A percentile compares a stretch with the other conserved stretches of the same genome.
Evolutionary conservation across 1,140 invertebrate species (phyloP).

Genomic region (Kradibia gibbosae): DNA sequence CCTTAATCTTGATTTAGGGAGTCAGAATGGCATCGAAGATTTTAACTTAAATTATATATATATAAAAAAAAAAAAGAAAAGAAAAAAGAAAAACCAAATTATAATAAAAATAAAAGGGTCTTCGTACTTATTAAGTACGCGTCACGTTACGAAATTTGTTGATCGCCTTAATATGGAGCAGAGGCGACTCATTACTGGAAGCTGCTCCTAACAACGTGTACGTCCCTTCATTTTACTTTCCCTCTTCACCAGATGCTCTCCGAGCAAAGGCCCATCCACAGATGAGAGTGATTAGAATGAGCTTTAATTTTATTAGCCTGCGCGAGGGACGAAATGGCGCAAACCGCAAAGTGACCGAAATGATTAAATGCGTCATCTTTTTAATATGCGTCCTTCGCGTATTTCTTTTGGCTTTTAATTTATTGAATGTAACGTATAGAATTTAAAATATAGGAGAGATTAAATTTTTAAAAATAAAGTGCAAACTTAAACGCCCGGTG

Average conservation of each 20-base stretch:
- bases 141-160: background rate
- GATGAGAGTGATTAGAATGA: background rate
- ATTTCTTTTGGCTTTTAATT: background rate
- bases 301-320: background rate
- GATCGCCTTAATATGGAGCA: background rate
- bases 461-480: conserved; percentile 11
- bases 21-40: conserved; percentile 12
- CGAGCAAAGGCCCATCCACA: background rate
- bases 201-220: no score
- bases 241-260: background rate
- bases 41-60: conserved; percentile 7
- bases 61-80: no score
- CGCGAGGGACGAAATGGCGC: background rate
- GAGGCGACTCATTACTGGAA: background rate
- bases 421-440: background rate
- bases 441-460: conserved; percentile 9
- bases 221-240: no score
- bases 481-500: background rate
- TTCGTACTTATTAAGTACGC: background rate
- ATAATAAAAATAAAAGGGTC: background rate
- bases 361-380: background rate
- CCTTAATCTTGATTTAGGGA: conserved; percentile 15
- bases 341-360: background rate
- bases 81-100: no score
- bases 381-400: background rate